Evolutionary conservation across 1,140 invertebrate species (phyloP).

Genomic region (Euborellia annulipes): DNA sequence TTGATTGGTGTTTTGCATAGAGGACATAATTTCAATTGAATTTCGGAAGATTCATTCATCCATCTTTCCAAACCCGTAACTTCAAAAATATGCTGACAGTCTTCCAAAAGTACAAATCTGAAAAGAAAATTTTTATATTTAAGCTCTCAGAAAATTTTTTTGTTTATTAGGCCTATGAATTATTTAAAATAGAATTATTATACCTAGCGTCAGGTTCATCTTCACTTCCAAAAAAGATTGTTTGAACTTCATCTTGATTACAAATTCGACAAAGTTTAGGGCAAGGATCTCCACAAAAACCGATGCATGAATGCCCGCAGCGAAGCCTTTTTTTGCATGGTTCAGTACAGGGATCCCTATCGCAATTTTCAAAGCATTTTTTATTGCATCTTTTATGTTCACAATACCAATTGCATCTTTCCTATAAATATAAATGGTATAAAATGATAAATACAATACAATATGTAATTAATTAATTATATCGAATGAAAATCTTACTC

Average conservation of each 20-base stretch:
- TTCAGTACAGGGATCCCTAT: conserved; percentile 31
- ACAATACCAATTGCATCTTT: conserved; percentile 31
- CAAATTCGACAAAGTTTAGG: conserved; percentile 34
- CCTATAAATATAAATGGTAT: conserved; percentile 16
- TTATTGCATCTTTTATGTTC: conserved; percentile 36
- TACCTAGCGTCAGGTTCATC: conserved; percentile 38
- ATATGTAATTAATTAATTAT: neutral
- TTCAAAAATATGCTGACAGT: conserved; percentile 47
- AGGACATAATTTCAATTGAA: conserved; percentile 29
- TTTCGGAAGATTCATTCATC: conserved; percentile 24
- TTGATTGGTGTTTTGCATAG: conserved; percentile 29
- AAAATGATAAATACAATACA: neutral
- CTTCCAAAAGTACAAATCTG: conserved; percentile 42
- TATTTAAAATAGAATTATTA: conserved; percentile 5
- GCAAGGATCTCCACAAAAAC: conserved; percentile 50
- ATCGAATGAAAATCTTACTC: conserved; percentile 25
- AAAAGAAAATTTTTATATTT: conserved; percentile 5
- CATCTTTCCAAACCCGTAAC: conserved; percentile 35
- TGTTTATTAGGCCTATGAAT: neutral
- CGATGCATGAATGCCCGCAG: conserved; percentile 44
- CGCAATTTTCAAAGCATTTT: conserved; percentile 36
- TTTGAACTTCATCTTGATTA: conserved; percentile 27
- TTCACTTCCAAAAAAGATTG: conserved; percentile 35
- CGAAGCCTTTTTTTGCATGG: conserved; percentile 30
- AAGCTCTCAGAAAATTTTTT: neutral